Evolutionary conservation across 2,113 vertebrate species (phyloP).

Genomic region (Colossoma macropomum): DNA sequence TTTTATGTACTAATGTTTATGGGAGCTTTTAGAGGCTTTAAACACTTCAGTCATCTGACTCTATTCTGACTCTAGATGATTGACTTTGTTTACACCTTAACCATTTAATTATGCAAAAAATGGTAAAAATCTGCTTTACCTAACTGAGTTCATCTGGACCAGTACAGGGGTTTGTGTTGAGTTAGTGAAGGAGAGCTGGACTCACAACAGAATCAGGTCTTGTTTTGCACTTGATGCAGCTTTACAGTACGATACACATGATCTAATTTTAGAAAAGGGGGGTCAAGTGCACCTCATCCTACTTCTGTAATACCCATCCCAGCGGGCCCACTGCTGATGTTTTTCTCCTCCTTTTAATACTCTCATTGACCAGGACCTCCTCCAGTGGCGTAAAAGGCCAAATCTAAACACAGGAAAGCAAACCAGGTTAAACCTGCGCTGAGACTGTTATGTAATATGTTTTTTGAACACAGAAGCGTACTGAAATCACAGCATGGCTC

Average conservation of each 20-base stretch:
- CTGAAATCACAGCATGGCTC: conserved; percentile 17
- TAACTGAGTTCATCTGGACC: no score
- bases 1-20: no score
- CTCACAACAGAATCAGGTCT: neutral
- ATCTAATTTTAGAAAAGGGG: conserved; percentile 37
- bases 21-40: no score
- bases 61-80: no score
- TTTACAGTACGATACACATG: conserved; percentile 9
- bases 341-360: neutral
- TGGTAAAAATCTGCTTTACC: no score
- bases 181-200: neutral
- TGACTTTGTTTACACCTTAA: neutral
- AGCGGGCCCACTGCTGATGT: neutral
- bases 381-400: neutral
- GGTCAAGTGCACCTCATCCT: conserved; percentile 10
- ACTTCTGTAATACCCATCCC: neutral
- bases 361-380: neutral
- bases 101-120: neutral
- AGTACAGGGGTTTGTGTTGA: no score
- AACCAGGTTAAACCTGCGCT: neutral
- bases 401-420: neutral
- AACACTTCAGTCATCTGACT: no score
- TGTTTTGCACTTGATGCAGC: conserved; percentile 17
- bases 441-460: conserved; percentile 24
- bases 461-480: neutral